phyloP scores from a whole-genome alignment of 1,140 invertebrate genomes.

The Heliconius melpomene region DNA sequence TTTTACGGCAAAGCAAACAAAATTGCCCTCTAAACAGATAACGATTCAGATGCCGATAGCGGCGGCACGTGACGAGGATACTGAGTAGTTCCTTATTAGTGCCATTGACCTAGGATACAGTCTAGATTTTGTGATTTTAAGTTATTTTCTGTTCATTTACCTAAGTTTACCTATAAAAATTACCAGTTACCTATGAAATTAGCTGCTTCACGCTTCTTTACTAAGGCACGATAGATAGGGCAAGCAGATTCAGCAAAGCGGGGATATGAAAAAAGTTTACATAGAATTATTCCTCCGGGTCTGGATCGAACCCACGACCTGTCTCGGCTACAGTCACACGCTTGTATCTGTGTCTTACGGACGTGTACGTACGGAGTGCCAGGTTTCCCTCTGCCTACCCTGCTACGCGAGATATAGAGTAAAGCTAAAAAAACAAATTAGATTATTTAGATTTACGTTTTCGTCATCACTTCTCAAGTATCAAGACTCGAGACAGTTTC shows the following conservation, averaged over 20 bases:
- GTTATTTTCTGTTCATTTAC: slow-evolving; percentile 19
- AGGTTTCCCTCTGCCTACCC: too few relatives aligned
- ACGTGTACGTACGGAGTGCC: too few relatives aligned
- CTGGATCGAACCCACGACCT: not conserved
- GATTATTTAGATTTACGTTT: too few relatives aligned
- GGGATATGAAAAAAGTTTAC: too few relatives aligned
- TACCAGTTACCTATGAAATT: too few relatives aligned
- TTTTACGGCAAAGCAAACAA: slow-evolving; percentile 28
- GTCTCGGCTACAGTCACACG: too few relatives aligned
- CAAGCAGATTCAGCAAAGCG: too few relatives aligned
- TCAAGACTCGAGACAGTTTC: not conserved
- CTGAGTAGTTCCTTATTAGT: slow-evolving; percentile 35
- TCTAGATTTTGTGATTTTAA: slow-evolving; percentile 24
- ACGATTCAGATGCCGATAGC: slow-evolving; percentile 40
- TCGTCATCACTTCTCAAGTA: not conserved
- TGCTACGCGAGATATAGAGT: too few relatives aligned
- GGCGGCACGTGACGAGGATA: slow-evolving; percentile 14
- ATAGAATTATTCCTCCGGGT: not conserved
- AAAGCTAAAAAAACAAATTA: not conserved
- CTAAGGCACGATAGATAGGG: too few relatives aligned
- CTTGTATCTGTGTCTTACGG: too few relatives aligned
- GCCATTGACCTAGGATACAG: slow-evolving; percentile 38
- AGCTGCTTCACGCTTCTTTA: too few relatives aligned
- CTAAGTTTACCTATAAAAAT: not conserved
- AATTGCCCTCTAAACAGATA: slow-evolving; percentile 27